phyloP scores from a whole-genome alignment of 2,797 vertebrate species.

The Sebastes kiyomatsui region DNA sequence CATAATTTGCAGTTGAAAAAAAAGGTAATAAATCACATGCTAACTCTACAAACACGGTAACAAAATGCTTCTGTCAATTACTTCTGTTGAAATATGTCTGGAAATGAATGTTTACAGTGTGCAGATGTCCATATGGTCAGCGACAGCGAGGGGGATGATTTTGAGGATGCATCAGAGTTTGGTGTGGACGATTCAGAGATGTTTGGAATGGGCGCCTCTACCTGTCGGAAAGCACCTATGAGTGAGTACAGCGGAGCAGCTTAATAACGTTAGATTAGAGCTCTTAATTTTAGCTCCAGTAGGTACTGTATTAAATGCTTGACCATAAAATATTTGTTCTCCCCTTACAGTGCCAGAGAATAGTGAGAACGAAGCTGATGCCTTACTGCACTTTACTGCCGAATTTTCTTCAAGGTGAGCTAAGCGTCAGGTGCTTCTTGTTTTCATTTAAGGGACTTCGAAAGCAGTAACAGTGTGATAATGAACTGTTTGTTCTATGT shows the following conservation, averaged over 20 bases:
- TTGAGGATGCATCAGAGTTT: slow-evolving; percentile 98
- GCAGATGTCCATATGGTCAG: slow-evolving; percentile 99
- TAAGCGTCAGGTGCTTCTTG: not conserved
- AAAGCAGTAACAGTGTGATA: not conserved
- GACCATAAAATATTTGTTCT: not conserved
- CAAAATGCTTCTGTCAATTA: not conserved
- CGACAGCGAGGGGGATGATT: slow-evolving; percentile 98
- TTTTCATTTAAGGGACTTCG: not conserved
- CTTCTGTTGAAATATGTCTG: not conserved
- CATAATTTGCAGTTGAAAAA: too few species aligned
- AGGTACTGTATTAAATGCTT: not conserved
- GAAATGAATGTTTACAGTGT: slow-evolving; percentile 77
- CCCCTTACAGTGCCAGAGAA: slow-evolving; percentile 94
- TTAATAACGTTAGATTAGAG: not conserved
- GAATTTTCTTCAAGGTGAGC: slow-evolving; percentile 98
- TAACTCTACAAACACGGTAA: not conserved
- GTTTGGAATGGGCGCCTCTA: slow-evolving; percentile 92
- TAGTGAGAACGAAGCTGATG: slow-evolving; percentile 98
- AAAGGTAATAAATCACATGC: not conserved
- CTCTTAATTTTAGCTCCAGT: not conserved
- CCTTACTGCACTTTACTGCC: slow-evolving; percentile 99
- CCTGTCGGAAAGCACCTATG: slow-evolving; percentile 96
- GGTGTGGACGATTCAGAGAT: slow-evolving; percentile 98
- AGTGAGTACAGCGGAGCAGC: slow-evolving; percentile 81
- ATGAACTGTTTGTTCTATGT: slow-evolving; percentile 46